phyloP scores from a whole-genome alignment of 2,113 vertebrate species.

The Anser brachyrhynchus region DNA sequence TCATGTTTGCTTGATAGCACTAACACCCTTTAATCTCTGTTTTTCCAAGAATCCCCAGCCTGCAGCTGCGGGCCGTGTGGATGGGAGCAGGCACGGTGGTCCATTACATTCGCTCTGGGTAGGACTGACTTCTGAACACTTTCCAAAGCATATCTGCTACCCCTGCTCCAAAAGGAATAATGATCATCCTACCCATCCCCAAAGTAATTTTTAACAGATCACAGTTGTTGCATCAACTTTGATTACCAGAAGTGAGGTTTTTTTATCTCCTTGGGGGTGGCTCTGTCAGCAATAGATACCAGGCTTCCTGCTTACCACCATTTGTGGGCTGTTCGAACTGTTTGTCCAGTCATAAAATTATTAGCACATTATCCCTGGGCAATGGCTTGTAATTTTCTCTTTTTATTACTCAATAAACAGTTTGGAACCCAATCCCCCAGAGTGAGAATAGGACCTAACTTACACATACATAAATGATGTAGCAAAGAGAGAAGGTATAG shows the following conservation, averaged over 20 bases:
- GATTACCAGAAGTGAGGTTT: background rate
- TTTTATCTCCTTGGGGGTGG: conserved; percentile 51
- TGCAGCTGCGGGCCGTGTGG: background rate
- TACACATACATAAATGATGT: conserved; percentile 34
- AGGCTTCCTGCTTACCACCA: conserved; percentile 47
- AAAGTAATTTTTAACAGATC: background rate
- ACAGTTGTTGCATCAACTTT: background rate
- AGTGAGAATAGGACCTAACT: conserved; percentile 61
- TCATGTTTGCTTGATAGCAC: background rate
- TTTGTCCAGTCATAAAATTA: conserved; percentile 75
- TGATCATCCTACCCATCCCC: background rate
- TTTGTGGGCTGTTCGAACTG: conserved; percentile 58
- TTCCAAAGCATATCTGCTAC: background rate
- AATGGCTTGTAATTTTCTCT: conserved; percentile 70
- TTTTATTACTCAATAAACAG: conserved; percentile 78
- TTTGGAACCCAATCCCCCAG: conserved; percentile 65
- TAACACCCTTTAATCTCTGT: background rate
- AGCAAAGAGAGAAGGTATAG: background rate
- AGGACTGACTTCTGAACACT: background rate
- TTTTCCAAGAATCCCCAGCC: background rate
- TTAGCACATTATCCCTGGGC: conserved; percentile 71
- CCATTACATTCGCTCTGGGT: background rate
- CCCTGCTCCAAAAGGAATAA: background rate
- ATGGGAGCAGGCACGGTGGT: background rate
- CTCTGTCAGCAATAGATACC: background rate